Evolutionary conservation across 2,888 invertebrate species (phyloP).

Genomic region (Ectropis crepuscularia): DNA sequence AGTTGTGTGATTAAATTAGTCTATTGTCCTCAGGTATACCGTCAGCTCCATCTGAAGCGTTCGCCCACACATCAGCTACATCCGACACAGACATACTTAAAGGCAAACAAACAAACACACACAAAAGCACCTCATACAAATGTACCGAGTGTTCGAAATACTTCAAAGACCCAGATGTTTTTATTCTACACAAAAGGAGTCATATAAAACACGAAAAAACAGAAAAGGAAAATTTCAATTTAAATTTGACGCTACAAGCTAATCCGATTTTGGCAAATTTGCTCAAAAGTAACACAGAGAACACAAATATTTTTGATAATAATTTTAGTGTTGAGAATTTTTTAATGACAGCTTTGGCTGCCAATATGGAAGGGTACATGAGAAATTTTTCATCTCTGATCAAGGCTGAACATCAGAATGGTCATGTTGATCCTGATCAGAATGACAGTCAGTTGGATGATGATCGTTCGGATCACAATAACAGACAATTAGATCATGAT

Average conservation of each 20-base stretch:
- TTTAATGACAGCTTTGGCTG: conserved; percentile 64
- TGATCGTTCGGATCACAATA: neutral
- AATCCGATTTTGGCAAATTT: conserved; percentile 76
- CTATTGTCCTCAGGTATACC: conserved; percentile 8
- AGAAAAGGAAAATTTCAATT: conserved; percentile 61
- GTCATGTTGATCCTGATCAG: conserved; percentile 6
- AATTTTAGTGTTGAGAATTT: conserved; percentile 60
- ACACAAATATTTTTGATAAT: conserved; percentile 49
- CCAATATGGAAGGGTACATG: conserved; percentile 70
- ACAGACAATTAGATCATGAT: conserved; percentile 7
- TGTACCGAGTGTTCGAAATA: conserved; percentile 73
- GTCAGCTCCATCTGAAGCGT: conserved; percentile 10
- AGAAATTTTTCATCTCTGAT: conserved; percentile 53
- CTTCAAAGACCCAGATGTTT: conserved; percentile 79
- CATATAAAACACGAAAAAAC: conserved; percentile 48
- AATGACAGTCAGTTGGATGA: neutral
- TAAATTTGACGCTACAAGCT: conserved; percentile 62
- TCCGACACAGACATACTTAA: conserved; percentile 31
- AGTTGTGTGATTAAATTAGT: neutral
- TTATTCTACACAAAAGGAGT: conserved; percentile 63
- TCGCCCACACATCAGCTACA: conserved; percentile 26
- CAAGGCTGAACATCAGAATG: conserved; percentile 36
- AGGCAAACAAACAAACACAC: conserved; percentile 32
- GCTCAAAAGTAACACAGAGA: conserved; percentile 53
- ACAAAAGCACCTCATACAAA: conserved; percentile 53